A percentile compares a stretch with the other conserved stretches of the same genome.
Conservation (phyloP, 2,888 invertebrate species). For the Octodonta nipae region DNA sequence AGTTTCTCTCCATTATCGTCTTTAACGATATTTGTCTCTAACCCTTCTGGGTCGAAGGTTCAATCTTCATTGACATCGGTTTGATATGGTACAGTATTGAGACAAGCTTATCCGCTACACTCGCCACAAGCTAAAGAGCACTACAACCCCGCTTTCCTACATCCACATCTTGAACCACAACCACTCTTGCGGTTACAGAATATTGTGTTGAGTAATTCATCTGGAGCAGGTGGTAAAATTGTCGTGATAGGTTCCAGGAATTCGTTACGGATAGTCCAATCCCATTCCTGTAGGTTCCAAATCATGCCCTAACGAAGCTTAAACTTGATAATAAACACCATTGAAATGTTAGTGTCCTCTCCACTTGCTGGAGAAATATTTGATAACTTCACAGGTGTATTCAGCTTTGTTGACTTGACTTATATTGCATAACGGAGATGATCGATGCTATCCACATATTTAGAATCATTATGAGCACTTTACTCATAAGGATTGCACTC, state of each 20-base stretch:
- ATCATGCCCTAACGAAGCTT: too few species aligned
- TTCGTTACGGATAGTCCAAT: conserved; percentile 13
- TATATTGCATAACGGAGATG: conserved; percentile 5
- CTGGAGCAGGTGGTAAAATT: conserved; percentile 22
- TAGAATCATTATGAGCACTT: too few species aligned
- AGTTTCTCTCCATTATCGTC: too few species aligned
- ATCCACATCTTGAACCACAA: conserved; percentile 18
- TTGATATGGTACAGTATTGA: conserved; percentile 12
- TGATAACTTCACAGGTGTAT: conserved; percentile 24
- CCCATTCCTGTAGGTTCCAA: too few species aligned
- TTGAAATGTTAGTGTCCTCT: conserved; percentile 22
- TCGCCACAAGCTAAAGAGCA: conserved; percentile 20
- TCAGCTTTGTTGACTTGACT: conserved; percentile 23
- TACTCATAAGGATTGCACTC: too few species aligned
- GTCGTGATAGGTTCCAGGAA: conserved; percentile 23
- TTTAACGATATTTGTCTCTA: too few species aligned
- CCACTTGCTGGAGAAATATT: conserved; percentile 26
- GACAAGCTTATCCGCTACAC: conserved; percentile 15
- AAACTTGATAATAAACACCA: too few species aligned
- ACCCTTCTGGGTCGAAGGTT: too few species aligned
- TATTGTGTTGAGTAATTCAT: conserved; percentile 18
- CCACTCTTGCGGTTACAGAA: conserved; percentile 21
- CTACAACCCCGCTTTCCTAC: conserved; percentile 22
- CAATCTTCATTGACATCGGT: too few species aligned
- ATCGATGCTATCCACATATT: conserved; percentile 2